A percentile compares a stretch with the other conserved stretches of the same genome.
These are phyloP conservation scores for Heliconius sara DNA, from an alignment of 2,888 invertebrate genomes.

Conservation along the genomic window DNA sequence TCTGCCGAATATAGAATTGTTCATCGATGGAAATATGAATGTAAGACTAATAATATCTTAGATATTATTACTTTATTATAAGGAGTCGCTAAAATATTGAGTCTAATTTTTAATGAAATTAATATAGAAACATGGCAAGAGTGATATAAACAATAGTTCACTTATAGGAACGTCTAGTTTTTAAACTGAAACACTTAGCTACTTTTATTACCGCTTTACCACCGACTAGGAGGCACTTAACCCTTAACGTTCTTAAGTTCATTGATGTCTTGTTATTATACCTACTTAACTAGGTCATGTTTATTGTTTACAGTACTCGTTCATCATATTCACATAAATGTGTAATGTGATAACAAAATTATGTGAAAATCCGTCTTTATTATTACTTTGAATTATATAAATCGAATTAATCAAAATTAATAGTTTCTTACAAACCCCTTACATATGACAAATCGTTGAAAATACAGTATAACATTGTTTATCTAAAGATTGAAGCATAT, in stretches of 20 bases:
- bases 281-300: constrained; percentile 6
- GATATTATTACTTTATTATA: too few relatives aligned
- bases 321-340: background rate
- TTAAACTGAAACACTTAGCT: background rate
- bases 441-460: background rate
- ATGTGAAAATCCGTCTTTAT: background rate
- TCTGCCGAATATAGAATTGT: too few relatives aligned
- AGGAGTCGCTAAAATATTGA: too few relatives aligned
- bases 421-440: background rate
- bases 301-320: background rate
- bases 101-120: too few relatives aligned
- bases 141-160: too few relatives aligned
- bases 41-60: too few relatives aligned
- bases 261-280: constrained; percentile 8
- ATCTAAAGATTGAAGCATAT: background rate
- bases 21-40: too few relatives aligned
- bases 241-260: constrained; percentile 14
- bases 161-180: background rate
- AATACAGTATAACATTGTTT: background rate
- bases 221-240: constrained; percentile 14
- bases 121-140: too few relatives aligned
- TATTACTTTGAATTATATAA: background rate
- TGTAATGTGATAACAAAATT: background rate
- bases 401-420: background rate
- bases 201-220: constrained; percentile 3